Percentiles rank a stretch among this genome's conserved stretches.
Evolutionary conservation across 2,888 invertebrate genomes (phyloP).

Genomic region (Pammene fasciana): DNA sequence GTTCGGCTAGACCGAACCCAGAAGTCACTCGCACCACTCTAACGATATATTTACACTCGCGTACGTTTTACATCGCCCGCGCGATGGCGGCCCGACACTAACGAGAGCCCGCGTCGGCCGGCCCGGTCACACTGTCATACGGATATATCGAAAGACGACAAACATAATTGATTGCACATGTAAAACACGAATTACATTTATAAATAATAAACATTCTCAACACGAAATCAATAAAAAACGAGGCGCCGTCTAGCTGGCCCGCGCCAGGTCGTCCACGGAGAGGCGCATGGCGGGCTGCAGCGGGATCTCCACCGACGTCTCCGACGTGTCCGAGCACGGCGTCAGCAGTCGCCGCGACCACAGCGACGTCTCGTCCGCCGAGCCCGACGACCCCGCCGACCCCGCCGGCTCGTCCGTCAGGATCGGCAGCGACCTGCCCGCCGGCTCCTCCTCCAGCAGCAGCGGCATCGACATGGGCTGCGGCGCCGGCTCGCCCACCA

Average conservation of each 20-base stretch:
- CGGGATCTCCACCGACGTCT: constrained; percentile 72
- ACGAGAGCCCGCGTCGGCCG: constrained; percentile 19
- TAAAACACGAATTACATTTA: constrained; percentile 48
- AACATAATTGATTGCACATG: constrained; percentile 65
- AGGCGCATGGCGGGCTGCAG: constrained; percentile 72
- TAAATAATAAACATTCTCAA: constrained; percentile 43
- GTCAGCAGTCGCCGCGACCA: constrained; percentile 69
- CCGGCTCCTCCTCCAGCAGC: constrained; percentile 77
- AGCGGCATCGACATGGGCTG: constrained; percentile 84
- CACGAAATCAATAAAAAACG: constrained; percentile 28
- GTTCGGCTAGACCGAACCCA: constrained; percentile 29
- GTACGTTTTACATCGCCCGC: constrained; percentile 20
- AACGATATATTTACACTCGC: constrained; percentile 59
- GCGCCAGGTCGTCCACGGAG: constrained; percentile 64
- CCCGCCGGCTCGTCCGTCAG: constrained; percentile 71
- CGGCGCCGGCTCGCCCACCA: constrained; percentile 57
- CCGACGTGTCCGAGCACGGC: constrained; percentile 70
- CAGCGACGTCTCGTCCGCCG: constrained; percentile 57
- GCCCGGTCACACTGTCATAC: constrained; percentile 8
- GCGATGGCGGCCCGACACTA: constrained; percentile 27
- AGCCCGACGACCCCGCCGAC: constrained; percentile 64
- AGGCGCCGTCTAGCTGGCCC: constrained; percentile 57
- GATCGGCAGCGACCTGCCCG: constrained; percentile 73
- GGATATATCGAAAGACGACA: constrained; percentile 43
- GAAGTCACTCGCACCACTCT: constrained; percentile 37